Evolutionary conservation across 2,888 invertebrate genomes (phyloP), one percentile per base, ranked within the genome.

Genomic region (Megamerina dolium): DNA sequence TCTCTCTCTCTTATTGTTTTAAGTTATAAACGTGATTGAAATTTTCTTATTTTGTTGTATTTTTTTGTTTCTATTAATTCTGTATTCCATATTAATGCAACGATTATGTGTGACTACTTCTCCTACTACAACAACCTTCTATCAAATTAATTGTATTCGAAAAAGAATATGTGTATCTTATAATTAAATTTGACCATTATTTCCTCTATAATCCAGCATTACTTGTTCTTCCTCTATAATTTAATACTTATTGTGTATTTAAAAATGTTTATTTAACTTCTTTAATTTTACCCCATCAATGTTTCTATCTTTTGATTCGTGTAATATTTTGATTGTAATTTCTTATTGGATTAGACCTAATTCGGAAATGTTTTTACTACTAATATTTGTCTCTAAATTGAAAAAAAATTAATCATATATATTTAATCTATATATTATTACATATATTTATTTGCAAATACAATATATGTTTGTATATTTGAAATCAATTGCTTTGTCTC

Each of bases 71-170:
- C n/a, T 19, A 12, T 16, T 6, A 33, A 14, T 35, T 37, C 12
- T n/a, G 19, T 19, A 29, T 30, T 23, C 12, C 2, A 17, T 37
- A 5, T 23, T 39, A 46, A 59, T 60, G 65, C 65, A 63, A 64
- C 59, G 63, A 63, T 61, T 65, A 58, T 63, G 64, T 64, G 64
- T 64, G 64, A 64, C 63, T 57, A 55, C n/a, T n/a, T n/a, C n/a
- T n/a, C n/a, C n/a, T n/a, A n/a, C n/a, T n/a, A n/a, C n/a, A n/a
- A n/a, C n/a, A n/a, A n/a, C n/a, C n/a, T n/a, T n/a, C n/a, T n/a
- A n/a, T n/a, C n/a, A n/a, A n/a, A n/a, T n/a, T n/a, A n/a, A n/a
- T n/a, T n/a, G n/a, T n/a, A n/a, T n/a, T n/a, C n/a, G n/a, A n/a
- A n/a, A n/a, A n/a, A n/a, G n/a, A n/a, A n/a, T n/a, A n/a, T n/a